Percentiles rank a stretch among this genome's conserved stretches.
Conservation (phyloP, 2,113 vertebrate genomes). For the Pyrgilauda ruficollis region DNA sequence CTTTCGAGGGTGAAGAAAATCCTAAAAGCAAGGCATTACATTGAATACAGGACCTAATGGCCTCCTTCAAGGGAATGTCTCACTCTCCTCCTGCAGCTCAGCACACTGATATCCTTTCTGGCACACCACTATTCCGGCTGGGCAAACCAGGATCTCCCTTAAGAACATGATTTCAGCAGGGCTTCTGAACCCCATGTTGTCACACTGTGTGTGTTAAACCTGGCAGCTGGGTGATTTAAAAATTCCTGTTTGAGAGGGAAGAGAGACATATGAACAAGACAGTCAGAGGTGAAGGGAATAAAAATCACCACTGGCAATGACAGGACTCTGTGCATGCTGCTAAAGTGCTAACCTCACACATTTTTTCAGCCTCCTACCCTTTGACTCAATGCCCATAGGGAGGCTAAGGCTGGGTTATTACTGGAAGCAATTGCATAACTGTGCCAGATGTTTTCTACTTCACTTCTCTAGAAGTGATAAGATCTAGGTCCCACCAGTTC, state of each 20-base stretch:
- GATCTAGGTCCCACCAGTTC: not conserved
- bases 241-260: not conserved
- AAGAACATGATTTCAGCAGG: not conserved
- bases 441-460: not conserved
- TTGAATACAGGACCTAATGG: not conserved
- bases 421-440: not conserved
- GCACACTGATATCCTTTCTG: not conserved
- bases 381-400: not conserved
- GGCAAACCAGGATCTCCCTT: not conserved
- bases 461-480: not conserved
- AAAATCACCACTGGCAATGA: not conserved
- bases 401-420: not conserved
- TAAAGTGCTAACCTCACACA: not conserved
- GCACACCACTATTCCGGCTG: not conserved
- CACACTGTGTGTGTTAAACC: not conserved
- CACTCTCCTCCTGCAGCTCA: not conserved
- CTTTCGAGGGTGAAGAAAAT: not conserved
- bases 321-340: not conserved
- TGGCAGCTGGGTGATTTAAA: not conserved
- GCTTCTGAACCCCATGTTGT: not conserved
- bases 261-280: not conserved
- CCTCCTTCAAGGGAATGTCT: not conserved
- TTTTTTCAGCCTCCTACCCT: conserved; percentile 8
- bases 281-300: not conserved
- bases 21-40: not conserved